Base-by-base conservation (phyloP, 2,113 vertebrate species). In the Apus apus region DNA sequence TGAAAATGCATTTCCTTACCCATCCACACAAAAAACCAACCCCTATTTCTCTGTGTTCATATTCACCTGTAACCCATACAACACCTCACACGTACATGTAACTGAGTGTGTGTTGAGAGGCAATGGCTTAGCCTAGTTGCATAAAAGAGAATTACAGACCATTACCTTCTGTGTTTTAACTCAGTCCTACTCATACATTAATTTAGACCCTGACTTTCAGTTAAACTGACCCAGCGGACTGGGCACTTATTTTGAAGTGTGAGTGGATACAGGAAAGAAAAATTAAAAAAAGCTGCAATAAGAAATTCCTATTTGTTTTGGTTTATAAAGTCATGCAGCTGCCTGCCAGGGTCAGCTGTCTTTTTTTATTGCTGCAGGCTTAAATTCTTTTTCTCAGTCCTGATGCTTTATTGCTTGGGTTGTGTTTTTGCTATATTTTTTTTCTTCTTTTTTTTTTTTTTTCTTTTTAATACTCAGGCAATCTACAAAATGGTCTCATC, bases 401-500 rank as follows among this genome's bases (percentile, higher is more conserved):
- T 14, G 30, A 4, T 72, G 67, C 53, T 83, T 78, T 78, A n/a
- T 81, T 9, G 11, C 66, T 78, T 81, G 38, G 34, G 6, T 89
- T 17, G 2, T 81, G 68, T 9, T 92, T 88, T 86, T 77, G 60
- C 48, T 77, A 12, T 9, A 19, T 72, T 8, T 51, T 38, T 72
- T 30, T 56, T 29, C 50, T 29, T 19, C 2, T 7, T 17, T n/a
- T 17, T 3, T 48, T 17, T 30, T 27, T n/a, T 25, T 25, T 20
- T 20, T 25, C 16, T 6, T 22, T 46, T 40, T 45, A 26, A 57
- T 75, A 67, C 60, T 34, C 85, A 98, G 98, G 98, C 98, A 38
- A 98, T 98, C 87, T 98, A 98, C 95, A 98, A 98, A 95, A 98
- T 98, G 98, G 98, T 98, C 74, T 98, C 98, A 1, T 98, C 98